These are phyloP conservation scores for Subanguina moxae DNA, from an alignment of 1,140 invertebrate genomes.

Conservation along the genomic window DNA sequence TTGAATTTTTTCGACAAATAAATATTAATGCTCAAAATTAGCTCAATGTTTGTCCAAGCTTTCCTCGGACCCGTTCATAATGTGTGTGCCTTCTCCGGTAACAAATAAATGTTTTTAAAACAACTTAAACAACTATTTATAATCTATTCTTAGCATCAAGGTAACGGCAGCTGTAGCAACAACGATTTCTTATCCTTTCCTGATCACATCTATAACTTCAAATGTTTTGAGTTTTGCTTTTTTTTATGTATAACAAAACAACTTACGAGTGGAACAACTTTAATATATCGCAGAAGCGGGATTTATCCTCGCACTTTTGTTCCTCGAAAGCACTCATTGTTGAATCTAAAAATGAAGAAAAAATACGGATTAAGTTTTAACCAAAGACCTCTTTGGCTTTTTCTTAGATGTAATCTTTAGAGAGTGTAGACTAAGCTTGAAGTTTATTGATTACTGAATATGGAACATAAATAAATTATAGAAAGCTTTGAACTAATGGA, in stretches of 20 bases:
- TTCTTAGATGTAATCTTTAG: no score
- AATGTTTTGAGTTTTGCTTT: neutral
- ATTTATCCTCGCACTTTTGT: constrained; percentile 34
- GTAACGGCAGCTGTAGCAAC: constrained; percentile 37
- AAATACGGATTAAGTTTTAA: constrained; percentile 13
- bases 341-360: constrained; percentile 13
- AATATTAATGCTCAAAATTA: no score
- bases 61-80: no score
- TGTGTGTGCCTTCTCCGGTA: constrained; percentile 1
- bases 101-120: no score
- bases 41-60: no score
- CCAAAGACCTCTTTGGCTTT: constrained; percentile 7
- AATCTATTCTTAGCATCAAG: neutral
- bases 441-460: constrained; percentile 1
- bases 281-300: constrained; percentile 43
- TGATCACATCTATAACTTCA: constrained; percentile 36
- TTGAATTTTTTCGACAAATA: no score
- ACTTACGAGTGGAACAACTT: constrained; percentile 43
- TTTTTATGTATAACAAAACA: constrained; percentile 3
- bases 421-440: neutral
- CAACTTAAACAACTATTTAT: no score
- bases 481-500: constrained; percentile 11
- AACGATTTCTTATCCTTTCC: constrained; percentile 26
- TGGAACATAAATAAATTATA: constrained; percentile 33
- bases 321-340: constrained; percentile 1